Conservation (phyloP, 2,888 invertebrate genomes). For the Myopa tessellatipennis region DNA sequence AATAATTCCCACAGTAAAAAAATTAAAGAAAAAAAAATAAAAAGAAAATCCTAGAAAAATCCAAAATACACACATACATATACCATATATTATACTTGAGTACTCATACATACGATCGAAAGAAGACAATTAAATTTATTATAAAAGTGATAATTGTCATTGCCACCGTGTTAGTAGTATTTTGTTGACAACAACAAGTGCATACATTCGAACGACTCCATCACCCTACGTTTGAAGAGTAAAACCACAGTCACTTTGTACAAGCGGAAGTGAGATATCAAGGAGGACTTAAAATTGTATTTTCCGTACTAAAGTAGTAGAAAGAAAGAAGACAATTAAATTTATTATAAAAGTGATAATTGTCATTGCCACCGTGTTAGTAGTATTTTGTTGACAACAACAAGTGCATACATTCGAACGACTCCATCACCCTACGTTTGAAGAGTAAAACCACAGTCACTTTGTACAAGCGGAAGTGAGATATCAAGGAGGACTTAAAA, state of each 20-base stretch:
- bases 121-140: slow-evolving; percentile 32
- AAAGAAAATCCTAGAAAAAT: background rate
- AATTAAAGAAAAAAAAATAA: background rate
- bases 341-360: slow-evolving; percentile 36
- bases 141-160: slow-evolving; percentile 32
- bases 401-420: background rate
- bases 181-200: slow-evolving; percentile 12
- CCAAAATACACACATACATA: no score
- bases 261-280: background rate
- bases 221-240: no score
- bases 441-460: no score
- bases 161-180: slow-evolving; percentile 23
- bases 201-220: background rate
- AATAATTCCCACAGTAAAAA: slow-evolving; percentile 35
- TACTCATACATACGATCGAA: background rate
- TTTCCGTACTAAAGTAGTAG: background rate
- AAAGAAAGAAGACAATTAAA: slow-evolving; percentile 22
- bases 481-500: background rate
- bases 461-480: background rate
- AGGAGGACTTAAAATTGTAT: background rate
- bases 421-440: no score
- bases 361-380: slow-evolving; percentile 22
- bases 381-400: slow-evolving; percentile 26
- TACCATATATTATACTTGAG: background rate
- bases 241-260: no score